Conservation (phyloP, 92 coral and sea anemone species). For the Muricea muricata region DNA sequence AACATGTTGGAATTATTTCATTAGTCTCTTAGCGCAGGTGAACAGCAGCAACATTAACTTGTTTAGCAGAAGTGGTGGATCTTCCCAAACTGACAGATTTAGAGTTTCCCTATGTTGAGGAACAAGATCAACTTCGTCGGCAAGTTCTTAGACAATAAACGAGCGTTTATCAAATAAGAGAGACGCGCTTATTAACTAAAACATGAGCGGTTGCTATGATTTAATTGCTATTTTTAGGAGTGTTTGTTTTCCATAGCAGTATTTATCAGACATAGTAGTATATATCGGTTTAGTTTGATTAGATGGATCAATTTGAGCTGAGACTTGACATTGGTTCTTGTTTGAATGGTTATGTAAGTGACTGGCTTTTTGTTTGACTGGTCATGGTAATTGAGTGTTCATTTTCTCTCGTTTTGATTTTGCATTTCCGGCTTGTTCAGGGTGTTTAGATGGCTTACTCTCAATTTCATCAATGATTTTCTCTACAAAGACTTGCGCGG, state of each 20-base stretch:
- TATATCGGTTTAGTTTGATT: not conserved
- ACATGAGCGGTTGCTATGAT: not conserved
- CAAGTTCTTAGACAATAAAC: conserved; percentile 59
- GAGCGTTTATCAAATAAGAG: conserved; percentile 69
- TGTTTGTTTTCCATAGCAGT: not conserved
- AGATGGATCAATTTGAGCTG: too few species aligned
- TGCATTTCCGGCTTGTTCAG: too few species aligned
- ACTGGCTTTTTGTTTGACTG: too few species aligned
- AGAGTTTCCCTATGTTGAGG: conserved; percentile 31
- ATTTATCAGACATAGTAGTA: not conserved
- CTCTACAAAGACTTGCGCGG: too few species aligned
- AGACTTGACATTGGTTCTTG: too few species aligned
- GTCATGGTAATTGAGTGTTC: too few species aligned
- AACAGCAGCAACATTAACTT: conserved; percentile 49
- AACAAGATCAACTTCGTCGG: conserved; percentile 40
- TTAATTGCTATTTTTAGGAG: not conserved
- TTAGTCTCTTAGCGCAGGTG: conserved; percentile 8
- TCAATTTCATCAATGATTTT: too few species aligned
- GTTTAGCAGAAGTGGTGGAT: conserved; percentile 24
- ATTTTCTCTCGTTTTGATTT: too few species aligned
- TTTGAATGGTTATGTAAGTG: too few species aligned
- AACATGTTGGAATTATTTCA: conserved; percentile 50
- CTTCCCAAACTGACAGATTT: conserved; percentile 52
- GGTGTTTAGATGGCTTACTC: too few species aligned
- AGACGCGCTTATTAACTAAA: too few species aligned